Evolutionary conservation across 2,113 vertebrate genomes (phyloP), one percentile per base, ranked within the genome.

Genomic region (Vicugna pacos): DNA sequence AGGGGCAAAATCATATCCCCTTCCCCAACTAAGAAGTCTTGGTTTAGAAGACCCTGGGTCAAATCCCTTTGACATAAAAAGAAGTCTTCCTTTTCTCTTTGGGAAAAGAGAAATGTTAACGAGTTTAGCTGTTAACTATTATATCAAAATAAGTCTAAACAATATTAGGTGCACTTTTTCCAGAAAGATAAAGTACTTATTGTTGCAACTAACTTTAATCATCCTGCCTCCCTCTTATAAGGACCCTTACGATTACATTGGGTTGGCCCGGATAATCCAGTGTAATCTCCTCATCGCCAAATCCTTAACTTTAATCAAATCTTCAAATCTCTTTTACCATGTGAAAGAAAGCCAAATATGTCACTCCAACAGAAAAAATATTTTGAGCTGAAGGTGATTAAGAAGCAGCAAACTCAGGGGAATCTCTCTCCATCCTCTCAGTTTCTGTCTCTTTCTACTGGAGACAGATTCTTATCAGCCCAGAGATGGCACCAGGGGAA

Each of bases 41-140:
- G 15, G 8, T 77, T 72, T 92, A 82, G n/a, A 67, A 91, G 12
- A 50, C 1, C 4, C 52, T 77, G 62, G 5, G 48, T 79, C 62
- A 82, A 92, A 94, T 75, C 19, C 20, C 24, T 12, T 62, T 73
- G 95, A 22, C 30, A 52, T 64, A 24, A 94, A 85, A 94, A 67
- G 3, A 9, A 28, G 48, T 94, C 70, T 15, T 54, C 6, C 26
- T 80, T 93, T 83, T 91, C 42, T 82, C 14, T 56, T 75, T 4
- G 10, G 30, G 46, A 73, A 93, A 76, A 69, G 10, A 60, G 46
- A 79, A 24, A 54, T 91, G 14, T 28, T 28, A 85, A 62, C 64
- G 64, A 80, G 77, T 35, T 89, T 79, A 46, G 26, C n/a, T 83
- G 10, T 84, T 67, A 80, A 80, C 7, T 75, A 60, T 32, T 54